These are phyloP conservation scores for Hirtodrosophila alboralis DNA, from an alignment of 2,888 invertebrate species.

Conservation along the genomic window DNA sequence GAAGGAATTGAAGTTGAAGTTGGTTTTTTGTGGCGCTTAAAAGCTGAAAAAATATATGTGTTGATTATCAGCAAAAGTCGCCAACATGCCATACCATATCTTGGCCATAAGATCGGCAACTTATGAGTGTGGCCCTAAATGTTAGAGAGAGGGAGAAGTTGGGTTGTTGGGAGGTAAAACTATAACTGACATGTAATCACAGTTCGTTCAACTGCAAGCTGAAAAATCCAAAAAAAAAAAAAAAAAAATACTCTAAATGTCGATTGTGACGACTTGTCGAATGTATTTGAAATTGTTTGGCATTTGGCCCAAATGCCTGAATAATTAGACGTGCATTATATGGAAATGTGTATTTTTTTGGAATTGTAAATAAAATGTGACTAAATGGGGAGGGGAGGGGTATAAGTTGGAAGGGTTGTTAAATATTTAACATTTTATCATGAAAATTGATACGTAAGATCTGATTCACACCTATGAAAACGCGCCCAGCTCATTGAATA, in stretches of 20 bases:
- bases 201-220: conserved; percentile 67
- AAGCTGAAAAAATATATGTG: conserved; percentile 58
- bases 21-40: conserved; percentile 33
- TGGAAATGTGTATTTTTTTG: conserved; percentile 33
- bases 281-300: conserved; percentile 30
- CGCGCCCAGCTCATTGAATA: conserved; percentile 9
- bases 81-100: conserved; percentile 51
- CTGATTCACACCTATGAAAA: conserved; percentile 22
- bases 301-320: conserved; percentile 43
- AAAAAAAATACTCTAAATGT: conserved; percentile 13
- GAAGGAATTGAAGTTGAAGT: conserved; percentile 12
- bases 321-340: conserved; percentile 42
- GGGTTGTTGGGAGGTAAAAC: background rate
- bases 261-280: conserved; percentile 34
- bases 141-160: background rate
- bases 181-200: conserved; percentile 55
- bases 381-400: background rate
- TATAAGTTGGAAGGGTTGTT: background rate
- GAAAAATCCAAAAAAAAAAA: background rate
- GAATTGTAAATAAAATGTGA: background rate
- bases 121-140: conserved; percentile 55
- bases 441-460: background rate
- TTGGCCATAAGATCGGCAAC: conserved; percentile 48
- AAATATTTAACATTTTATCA: background rate
- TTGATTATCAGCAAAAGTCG: conserved; percentile 55